phyloP scores from a whole-genome alignment of 2,888 invertebrate species.

The Drosophila austrosaltans region DNA sequence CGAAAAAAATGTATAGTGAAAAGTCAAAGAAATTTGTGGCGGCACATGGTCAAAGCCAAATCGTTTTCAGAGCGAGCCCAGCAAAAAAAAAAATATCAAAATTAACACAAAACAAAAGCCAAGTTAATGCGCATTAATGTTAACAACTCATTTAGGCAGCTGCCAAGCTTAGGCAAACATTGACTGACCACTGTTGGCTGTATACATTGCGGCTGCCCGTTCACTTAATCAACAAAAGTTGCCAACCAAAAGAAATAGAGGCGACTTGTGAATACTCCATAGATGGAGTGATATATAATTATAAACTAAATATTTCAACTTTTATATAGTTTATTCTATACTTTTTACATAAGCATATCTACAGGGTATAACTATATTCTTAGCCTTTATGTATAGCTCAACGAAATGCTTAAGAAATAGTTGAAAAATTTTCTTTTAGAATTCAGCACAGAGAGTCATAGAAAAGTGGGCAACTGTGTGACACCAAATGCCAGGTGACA shows the following conservation, averaged over 20 bases:
- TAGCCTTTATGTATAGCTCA: not conserved
- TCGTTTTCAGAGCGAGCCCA: conserved; percentile 39
- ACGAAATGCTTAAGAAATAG: not conserved
- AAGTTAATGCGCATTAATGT: conserved; percentile 55
- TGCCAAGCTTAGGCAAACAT: conserved; percentile 43
- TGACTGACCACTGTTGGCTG: conserved; percentile 53
- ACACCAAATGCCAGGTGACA: conserved; percentile 49
- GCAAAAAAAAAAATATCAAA: conserved; percentile 22
- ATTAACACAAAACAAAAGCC: conserved; percentile 40
- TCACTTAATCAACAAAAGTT: conserved; percentile 33
- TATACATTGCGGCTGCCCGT: conserved; percentile 5
- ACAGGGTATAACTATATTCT: not conserved
- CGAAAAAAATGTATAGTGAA: conserved; percentile 61
- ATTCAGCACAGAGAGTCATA: conserved; percentile 8
- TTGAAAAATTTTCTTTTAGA: conserved; percentile 30
- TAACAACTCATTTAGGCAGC: conserved; percentile 56
- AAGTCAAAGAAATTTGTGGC: conserved; percentile 56
- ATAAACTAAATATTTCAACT: too few relatives aligned
- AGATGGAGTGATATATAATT: not conserved
- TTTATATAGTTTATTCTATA: too few relatives aligned
- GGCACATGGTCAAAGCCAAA: conserved; percentile 51
- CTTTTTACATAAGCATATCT: not conserved
- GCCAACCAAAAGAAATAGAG: not conserved
- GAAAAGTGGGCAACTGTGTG: conserved; percentile 53
- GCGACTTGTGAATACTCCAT: not conserved